phyloP scores from a whole-genome alignment of 1,140 invertebrate species.

The Rhagoletis zephyria region DNA sequence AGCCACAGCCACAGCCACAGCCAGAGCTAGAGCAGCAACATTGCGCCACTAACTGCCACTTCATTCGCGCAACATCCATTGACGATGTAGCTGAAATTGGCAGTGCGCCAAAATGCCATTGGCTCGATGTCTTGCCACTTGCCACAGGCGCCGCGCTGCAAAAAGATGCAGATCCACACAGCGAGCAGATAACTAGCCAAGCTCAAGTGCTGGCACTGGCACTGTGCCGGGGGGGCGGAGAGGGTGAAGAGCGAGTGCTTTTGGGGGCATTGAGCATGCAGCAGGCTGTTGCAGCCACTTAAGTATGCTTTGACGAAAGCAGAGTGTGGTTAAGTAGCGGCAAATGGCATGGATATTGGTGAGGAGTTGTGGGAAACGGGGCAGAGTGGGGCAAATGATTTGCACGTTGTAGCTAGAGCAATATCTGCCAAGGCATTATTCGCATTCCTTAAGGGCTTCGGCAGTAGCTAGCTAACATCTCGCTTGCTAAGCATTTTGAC shows the following conservation, averaged over 20 bases:
- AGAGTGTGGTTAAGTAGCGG: conserved; percentile 25
- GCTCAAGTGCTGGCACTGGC: neutral
- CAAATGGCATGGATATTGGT: neutral
- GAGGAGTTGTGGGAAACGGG: neutral
- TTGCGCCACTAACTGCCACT: conserved; percentile 1
- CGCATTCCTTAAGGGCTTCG: conserved; percentile 17
- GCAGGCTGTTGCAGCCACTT: neutral
- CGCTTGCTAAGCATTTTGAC: conserved; percentile 16
- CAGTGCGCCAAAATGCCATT: conserved; percentile 39
- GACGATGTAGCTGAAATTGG: conserved; percentile 40
- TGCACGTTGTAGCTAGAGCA: neutral
- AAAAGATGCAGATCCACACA: neutral
- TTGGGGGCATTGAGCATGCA: neutral
- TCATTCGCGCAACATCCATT: conserved; percentile 32
- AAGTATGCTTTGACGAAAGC: neutral
- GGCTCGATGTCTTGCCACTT: conserved; percentile 43
- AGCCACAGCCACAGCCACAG: too few species aligned
- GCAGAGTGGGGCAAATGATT: neutral
- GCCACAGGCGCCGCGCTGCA: neutral
- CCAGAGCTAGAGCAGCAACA: neutral
- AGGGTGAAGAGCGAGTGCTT: neutral
- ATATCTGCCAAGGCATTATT: conserved; percentile 27
- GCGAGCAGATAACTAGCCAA: conserved; percentile 2
- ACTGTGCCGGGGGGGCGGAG: neutral
- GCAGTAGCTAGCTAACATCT: neutral